Base-by-base conservation (phyloP, 2,797 vertebrate genomes). In the Anableps anableps region DNA sequence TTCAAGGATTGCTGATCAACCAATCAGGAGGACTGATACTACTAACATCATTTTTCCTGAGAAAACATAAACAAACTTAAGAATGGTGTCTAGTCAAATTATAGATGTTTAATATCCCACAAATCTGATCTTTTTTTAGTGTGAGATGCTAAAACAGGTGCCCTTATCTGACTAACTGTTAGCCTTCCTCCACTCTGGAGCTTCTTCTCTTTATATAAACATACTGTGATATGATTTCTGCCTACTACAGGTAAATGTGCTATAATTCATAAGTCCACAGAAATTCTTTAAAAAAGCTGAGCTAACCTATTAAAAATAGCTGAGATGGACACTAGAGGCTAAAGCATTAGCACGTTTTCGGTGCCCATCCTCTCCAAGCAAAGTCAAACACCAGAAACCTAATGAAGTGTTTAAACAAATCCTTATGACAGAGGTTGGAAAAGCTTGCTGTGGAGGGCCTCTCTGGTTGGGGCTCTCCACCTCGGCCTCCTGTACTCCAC, bases 391-490 rank as follows among this genome's bases (percentile, higher is more conserved):
- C 23, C 68, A 64, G 47, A 82, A 84, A 78, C 70, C 79, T 34
- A 13, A 64, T 55, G 45, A 72, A 62, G 72, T 84, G 76, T 75
- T 82, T 66, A 31, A 85, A 87, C 75, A 74, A 58, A 82, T 85
- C 76, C 50, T n/a, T 1, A 21, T 77, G 76, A 51, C 62, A 79
- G 50, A 84, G 73, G 82, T 78, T 74, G 76, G 77, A 36, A 72
- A 58, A 26, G 73, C 70, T 80, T 81, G 76, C 76, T 55, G 79
- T 85, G 78, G 78, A 86, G 78, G 78, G 72, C 80, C 62, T 75
- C 84, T 87, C 72, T 84, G n/a, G n/a, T 73, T 74, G 73, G 86
- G 86, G 84, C 88, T 83, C 91, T 91, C 74, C 74, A 62, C 80
- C 74, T 64, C 76, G 78, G 75, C 79, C 78, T 9, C 66, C 81